Percentiles rank a stretch among this genome's conserved stretches.
Evolutionary conservation across 2,888 invertebrate species (phyloP).

Genomic region (Eristalis arbustorum): DNA sequence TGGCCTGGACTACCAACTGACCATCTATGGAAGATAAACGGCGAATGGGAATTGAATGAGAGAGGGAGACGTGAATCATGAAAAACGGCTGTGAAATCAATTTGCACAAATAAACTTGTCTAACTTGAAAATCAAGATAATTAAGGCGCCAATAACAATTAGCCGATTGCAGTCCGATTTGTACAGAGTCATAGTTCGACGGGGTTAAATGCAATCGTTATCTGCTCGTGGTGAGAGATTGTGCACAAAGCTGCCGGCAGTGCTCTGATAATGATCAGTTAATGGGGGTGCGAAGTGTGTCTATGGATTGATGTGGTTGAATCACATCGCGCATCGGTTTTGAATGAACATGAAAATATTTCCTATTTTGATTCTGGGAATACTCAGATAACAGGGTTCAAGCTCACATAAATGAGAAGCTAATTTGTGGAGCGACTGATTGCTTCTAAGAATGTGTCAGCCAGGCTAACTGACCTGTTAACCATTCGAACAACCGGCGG

Average conservation of each 20-base stretch:
- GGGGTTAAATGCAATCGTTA: not conserved
- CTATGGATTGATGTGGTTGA: too few relatives aligned
- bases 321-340: too few relatives aligned
- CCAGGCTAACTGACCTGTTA: too few relatives aligned
- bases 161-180: not conserved
- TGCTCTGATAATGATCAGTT: too few relatives aligned
- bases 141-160: not conserved
- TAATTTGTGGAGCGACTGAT: too few relatives aligned
- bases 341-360: too few relatives aligned
- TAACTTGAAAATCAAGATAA: not conserved
- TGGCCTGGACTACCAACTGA: constrained; percentile 38
- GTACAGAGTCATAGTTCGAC: not conserved
- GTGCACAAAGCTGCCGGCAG: not conserved
- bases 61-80: not conserved
- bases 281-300: too few relatives aligned
- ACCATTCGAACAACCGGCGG: too few relatives aligned
- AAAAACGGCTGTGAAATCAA: not conserved
- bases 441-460: too few relatives aligned
- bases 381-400: too few relatives aligned
- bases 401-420: too few relatives aligned
- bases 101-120: not conserved
- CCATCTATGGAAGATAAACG: constrained; percentile 35
- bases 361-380: too few relatives aligned
- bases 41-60: not conserved
- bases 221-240: not conserved